Conservation (phyloP, 2,797 vertebrate species). For the Gobio occitaniae region DNA sequence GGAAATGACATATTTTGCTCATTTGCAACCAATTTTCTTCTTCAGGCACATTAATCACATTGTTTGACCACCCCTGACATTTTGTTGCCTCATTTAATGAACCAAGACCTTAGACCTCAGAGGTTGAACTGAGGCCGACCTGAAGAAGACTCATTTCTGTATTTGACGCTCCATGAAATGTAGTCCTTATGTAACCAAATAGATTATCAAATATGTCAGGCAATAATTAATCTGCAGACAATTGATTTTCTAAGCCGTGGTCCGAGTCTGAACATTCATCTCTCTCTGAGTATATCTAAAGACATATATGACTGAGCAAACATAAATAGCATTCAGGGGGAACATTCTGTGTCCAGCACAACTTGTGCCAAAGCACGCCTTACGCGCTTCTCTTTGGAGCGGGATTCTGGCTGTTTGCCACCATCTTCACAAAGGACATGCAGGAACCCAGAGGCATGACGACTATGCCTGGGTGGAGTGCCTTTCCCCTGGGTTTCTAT, state of each 20-base stretch:
- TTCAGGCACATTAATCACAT: slow-evolving; percentile 32
- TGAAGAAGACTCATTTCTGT: slow-evolving; percentile 24
- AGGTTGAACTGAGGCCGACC: slow-evolving; percentile 17
- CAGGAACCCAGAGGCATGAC: slow-evolving; percentile 47
- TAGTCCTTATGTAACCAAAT: slow-evolving; percentile 5
- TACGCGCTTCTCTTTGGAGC: slow-evolving; percentile 45
- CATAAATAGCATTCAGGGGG: slow-evolving; percentile 41
- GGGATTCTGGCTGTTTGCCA: slow-evolving; percentile 52
- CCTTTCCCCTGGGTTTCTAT: slow-evolving; percentile 59
- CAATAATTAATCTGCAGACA: slow-evolving; percentile 15
- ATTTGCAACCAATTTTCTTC: slow-evolving; percentile 43
- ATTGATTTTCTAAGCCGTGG: slow-evolving; percentile 10
- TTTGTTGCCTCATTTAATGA: slow-evolving; percentile 27
- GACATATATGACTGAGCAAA: slow-evolving; percentile 37
- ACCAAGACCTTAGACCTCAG: slow-evolving; percentile 35
- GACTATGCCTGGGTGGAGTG: slow-evolving; percentile 58
- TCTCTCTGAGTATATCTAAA: slow-evolving; percentile 34
- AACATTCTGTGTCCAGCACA: slow-evolving; percentile 48
- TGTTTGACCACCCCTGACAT: slow-evolving; percentile 30
- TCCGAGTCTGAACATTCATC: slow-evolving; percentile 35
- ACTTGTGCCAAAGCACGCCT: slow-evolving; percentile 55
- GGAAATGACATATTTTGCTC: slow-evolving; percentile 22
- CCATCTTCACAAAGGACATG: slow-evolving; percentile 42
- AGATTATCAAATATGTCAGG: background rate
- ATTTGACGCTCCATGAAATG: background rate